Evolutionary conservation across 2,113 vertebrate species (phyloP).

Genomic region (Rhinichthys klamathensis): DNA sequence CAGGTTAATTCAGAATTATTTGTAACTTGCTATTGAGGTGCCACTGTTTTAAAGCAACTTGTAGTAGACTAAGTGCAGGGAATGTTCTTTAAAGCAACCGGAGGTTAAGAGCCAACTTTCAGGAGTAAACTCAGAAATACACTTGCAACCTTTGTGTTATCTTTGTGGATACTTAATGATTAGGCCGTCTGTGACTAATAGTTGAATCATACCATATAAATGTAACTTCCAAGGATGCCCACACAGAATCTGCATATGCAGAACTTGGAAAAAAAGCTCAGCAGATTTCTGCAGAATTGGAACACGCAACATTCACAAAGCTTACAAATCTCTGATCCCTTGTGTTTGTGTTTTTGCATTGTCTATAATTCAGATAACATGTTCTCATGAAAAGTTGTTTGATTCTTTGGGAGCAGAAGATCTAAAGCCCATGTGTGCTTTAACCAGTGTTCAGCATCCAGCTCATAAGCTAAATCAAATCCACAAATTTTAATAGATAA

Average conservation of each 20-base stretch:
- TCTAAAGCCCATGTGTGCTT: background rate
- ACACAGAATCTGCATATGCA: background rate
- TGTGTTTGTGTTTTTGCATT: background rate
- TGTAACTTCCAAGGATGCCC: constrained; percentile 4
- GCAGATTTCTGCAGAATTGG: background rate
- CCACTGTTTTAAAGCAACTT: background rate
- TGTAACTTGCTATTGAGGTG: background rate
- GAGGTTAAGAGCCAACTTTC: background rate
- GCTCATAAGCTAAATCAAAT: background rate
- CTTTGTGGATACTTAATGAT: background rate
- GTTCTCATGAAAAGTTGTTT: background rate
- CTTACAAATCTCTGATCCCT: background rate
- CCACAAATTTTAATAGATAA: background rate
- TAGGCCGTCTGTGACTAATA: background rate
- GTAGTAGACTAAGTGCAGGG: background rate
- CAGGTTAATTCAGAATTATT: background rate
- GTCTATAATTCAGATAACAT: background rate
- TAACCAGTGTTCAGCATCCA: background rate
- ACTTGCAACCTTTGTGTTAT: background rate
- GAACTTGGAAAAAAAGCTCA: background rate
- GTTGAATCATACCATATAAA: background rate
- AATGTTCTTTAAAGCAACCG: background rate
- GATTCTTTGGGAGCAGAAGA: background rate
- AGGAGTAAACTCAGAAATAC: background rate
- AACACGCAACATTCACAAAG: background rate